Evolutionary conservation across 1,140 invertebrate species (phyloP), one percentile per base, ranked within the genome.

Genomic region (Stegodyphus dumicola): DNA sequence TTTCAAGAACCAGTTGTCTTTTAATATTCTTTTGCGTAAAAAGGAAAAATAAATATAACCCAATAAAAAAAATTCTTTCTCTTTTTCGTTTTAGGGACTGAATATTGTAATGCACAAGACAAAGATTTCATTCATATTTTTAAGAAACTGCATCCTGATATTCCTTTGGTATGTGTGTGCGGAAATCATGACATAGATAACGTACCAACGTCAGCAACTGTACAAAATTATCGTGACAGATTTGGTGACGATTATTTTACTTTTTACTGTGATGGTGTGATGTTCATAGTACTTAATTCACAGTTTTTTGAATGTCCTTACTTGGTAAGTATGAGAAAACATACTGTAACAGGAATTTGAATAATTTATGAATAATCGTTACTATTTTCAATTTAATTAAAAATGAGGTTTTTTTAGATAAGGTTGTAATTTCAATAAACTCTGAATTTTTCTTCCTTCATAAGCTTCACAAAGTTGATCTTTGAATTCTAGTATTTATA

Each of bases 171-270:
- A 73, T 93, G 92, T 84, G 90, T 93, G 17, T 92, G 92, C 88
- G 93, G 93, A 4, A 93, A 93, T 88, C 93, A 93, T 88, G 93
- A 93, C 88, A 88, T 93, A 9, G 92, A 92, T 5, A 89, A 93
- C 86, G 88, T 80, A 7, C 93, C 93, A 56, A 92, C 92, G 10
- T 65, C 74, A 7, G 80, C 90, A 76, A 89, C 90, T 7, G 87
- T 93, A 53, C 69, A 88, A 70, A 77, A 84, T 53, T 93, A 92
- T 84, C 88, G 89, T 33, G 79, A 89, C 6, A 87, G 89, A 52
- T 93, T 92, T 89, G 93, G 93, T n/a, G 91, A 92, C 87, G 93
- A 93, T 89, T 93, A 90, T 87, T 93, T 92, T 88, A 90, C 90
- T 0, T 93, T 93, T 88, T 92, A 90, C 90, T 90, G 88, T 54